A percentile compares a stretch with the other conserved stretches of the same genome.
Evolutionary conservation across 2,113 vertebrate species (phyloP).

Genomic region (Bufo gargarizans): DNA sequence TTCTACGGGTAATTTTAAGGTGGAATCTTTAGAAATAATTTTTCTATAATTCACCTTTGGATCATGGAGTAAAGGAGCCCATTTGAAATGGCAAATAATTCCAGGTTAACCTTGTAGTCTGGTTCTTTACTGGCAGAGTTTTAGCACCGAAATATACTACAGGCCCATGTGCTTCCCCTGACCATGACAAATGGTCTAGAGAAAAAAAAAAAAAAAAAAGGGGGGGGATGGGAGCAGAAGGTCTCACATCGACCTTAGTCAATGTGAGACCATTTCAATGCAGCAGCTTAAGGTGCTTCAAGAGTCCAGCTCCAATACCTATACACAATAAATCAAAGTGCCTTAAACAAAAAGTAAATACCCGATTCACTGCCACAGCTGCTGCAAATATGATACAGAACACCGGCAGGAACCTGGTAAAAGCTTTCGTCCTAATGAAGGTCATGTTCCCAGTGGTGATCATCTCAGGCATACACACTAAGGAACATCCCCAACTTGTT

Average conservation of each 20-base stretch:
- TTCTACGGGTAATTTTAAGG: neutral
- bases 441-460: neutral
- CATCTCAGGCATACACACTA: neutral
- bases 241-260: neutral
- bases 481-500: neutral
- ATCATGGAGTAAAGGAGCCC: neutral
- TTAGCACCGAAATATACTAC: neutral
- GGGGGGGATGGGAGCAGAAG: neutral
- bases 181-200: neutral
- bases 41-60: too few species aligned
- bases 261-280: slow-evolving; percentile 21
- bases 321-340: slow-evolving; percentile 40
- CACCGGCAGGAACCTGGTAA: neutral
- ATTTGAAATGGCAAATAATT: neutral
- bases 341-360: neutral
- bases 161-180: neutral
- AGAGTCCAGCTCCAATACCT: slow-evolving; percentile 56
- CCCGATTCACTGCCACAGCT: neutral
- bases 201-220: neutral
- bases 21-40: too few species aligned
- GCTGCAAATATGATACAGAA: neutral
- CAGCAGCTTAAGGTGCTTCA: neutral
- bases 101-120: neutral
- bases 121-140: slow-evolving; percentile 14
- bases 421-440: neutral